Conservation (phyloP, 2,113 vertebrate genomes). For the Leptobrachium ailaonicum region DNA sequence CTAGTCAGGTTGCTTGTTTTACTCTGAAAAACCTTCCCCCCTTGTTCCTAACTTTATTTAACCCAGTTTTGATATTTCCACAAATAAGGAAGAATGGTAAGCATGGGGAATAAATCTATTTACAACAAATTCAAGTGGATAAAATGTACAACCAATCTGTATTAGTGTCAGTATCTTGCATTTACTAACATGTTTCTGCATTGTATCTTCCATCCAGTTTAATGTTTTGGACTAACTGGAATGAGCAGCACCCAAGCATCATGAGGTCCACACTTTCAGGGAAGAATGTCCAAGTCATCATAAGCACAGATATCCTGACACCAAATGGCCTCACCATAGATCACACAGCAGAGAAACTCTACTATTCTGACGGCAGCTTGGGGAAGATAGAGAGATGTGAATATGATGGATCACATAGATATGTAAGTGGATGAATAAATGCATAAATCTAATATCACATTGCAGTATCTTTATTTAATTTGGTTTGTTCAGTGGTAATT, state of each 20-base stretch:
- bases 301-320: constrained; percentile 89
- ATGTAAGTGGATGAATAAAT: constrained; percentile 77
- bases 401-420: constrained; percentile 91
- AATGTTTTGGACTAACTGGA: constrained; percentile 99
- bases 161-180: no score
- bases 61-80: no score
- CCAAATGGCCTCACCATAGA: constrained; percentile 95
- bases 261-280: constrained; percentile 90
- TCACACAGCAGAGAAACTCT: constrained; percentile 90
- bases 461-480: background rate
- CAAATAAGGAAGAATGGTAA: no score
- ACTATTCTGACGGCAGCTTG: constrained; percentile 92
- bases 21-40: no score
- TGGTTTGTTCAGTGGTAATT: background rate
- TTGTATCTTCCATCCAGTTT: constrained; percentile 72
- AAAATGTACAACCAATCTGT: no score
- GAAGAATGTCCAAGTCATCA: constrained; percentile 85
- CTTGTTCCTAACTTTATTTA: no score
- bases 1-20: no score
- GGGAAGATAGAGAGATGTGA: constrained; percentile 96
- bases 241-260: constrained; percentile 95
- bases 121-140: no score
- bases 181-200: background rate
- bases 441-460: background rate
- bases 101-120: no score